A percentile compares a stretch with the other conserved stretches of the same genome.
Conservation (phyloP, 2,888 invertebrate species). For the Thumatha senex region DNA sequence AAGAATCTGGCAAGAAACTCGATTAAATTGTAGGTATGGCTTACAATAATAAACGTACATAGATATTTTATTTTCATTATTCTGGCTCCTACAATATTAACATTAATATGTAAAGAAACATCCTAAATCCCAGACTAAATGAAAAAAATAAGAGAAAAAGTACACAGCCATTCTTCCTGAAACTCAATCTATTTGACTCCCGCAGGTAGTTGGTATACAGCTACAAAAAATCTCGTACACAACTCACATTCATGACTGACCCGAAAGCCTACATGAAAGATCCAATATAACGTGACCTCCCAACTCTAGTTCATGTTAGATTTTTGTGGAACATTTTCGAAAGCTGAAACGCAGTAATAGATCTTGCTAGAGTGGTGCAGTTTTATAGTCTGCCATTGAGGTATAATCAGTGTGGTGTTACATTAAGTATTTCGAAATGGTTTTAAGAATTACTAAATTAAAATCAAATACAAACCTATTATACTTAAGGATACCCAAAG, state of each 20-base stretch:
- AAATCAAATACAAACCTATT: no score
- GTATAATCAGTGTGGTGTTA: constrained; percentile 16
- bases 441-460: background rate
- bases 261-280: constrained; percentile 52
- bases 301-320: constrained; percentile 17
- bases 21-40: no score
- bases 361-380: constrained; percentile 39
- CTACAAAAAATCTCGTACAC: constrained; percentile 52
- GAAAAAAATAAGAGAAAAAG: constrained; percentile 7
- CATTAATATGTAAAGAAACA: background rate
- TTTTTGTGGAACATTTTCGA: constrained; percentile 15
- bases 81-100: no score
- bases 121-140: background rate
- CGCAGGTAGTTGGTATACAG: constrained; percentile 43
- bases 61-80: no score
- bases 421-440: background rate
- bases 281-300: constrained; percentile 41
- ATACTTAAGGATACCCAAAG: no score
- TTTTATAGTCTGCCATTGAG: constrained; percentile 37
- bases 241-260: constrained; percentile 53
- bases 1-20: no score
- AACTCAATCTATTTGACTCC: constrained; percentile 47
- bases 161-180: constrained; percentile 20
- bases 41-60: no score
- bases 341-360: constrained; percentile 30